phyloP scores from a whole-genome alignment of 2,888 invertebrate genomes.

The Tanytarsus gracilentus region DNA sequence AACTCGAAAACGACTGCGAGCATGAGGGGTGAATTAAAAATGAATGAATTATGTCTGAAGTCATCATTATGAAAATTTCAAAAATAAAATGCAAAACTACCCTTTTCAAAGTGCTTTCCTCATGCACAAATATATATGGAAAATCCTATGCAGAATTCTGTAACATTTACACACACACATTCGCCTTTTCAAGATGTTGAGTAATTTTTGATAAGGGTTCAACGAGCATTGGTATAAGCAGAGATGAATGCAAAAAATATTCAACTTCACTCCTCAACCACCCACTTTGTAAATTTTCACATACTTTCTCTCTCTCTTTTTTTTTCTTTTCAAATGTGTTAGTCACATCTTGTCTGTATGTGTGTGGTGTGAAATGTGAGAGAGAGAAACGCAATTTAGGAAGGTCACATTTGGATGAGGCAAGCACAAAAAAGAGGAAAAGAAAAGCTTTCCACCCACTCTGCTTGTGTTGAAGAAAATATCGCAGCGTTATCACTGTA shows the following conservation, averaged over 20 bases:
- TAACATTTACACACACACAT: too few relatives aligned
- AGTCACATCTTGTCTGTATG: neutral
- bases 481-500: too few relatives aligned
- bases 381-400: constrained; percentile 24
- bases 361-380: neutral
- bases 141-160: neutral
- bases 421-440: too few relatives aligned
- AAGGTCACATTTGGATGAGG: constrained; percentile 28
- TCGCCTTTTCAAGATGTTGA: neutral
- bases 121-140: neutral
- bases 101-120: neutral
- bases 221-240: neutral
- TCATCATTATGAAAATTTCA: too few relatives aligned
- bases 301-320: too few relatives aligned
- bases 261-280: constrained; percentile 9
- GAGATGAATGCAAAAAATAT: constrained; percentile 27
- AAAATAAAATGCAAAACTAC: neutral
- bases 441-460: neutral
- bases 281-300: neutral
- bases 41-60: constrained; percentile 1
- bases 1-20: neutral
- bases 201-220: constrained; percentile 26
- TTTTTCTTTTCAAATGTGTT: neutral
- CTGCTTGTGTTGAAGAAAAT: too few relatives aligned
- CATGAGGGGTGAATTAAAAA: neutral